Percentiles rank a stretch among this genome's conserved stretches.
Evolutionary conservation across 2,797 vertebrate genomes (phyloP).

Genomic region (Adrianichthys oophorus): DNA sequence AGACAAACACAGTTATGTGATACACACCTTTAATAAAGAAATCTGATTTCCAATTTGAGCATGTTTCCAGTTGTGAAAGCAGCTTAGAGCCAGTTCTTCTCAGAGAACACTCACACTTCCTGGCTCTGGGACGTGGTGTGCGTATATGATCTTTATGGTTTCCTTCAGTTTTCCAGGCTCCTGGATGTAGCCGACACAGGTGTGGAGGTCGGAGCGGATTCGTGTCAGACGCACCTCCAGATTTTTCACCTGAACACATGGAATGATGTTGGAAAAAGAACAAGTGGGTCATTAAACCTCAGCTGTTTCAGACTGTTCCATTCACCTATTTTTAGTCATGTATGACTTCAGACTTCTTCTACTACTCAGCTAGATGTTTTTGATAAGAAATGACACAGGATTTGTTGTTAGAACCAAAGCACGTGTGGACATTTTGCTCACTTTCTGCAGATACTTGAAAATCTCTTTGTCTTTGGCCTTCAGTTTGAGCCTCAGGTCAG

Average conservation of each 20-base stretch:
- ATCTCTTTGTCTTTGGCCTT: slow-evolving; percentile 79
- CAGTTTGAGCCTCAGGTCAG: slow-evolving; percentile 84
- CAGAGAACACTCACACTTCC: slow-evolving; percentile 76
- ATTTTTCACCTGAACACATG: slow-evolving; percentile 70
- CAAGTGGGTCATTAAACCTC: not conserved
- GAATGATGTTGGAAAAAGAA: slow-evolving; percentile 17
- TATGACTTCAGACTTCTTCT: not conserved
- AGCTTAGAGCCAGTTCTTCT: not conserved
- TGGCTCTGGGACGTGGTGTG: slow-evolving; percentile 75
- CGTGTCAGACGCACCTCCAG: slow-evolving; percentile 79
- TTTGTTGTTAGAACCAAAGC: not conserved
- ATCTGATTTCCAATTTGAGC: not conserved
- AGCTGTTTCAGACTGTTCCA: not conserved
- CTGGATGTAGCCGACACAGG: slow-evolving; percentile 82
- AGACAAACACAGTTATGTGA: not conserved
- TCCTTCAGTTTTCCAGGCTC: slow-evolving; percentile 86
- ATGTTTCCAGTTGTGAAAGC: not conserved
- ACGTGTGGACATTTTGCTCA: slow-evolving; percentile 40
- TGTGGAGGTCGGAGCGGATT: slow-evolving; percentile 87
- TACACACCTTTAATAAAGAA: no score
- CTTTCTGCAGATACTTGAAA: slow-evolving; percentile 83
- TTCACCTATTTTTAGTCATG: not conserved
- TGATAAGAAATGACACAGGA: not conserved
- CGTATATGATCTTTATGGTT: slow-evolving; percentile 76
- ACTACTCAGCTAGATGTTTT: not conserved